Percentiles rank a stretch among this genome's conserved stretches.
Evolutionary conservation across 2,888 invertebrate genomes (phyloP).

Genomic region (Lissonota sp.): DNA sequence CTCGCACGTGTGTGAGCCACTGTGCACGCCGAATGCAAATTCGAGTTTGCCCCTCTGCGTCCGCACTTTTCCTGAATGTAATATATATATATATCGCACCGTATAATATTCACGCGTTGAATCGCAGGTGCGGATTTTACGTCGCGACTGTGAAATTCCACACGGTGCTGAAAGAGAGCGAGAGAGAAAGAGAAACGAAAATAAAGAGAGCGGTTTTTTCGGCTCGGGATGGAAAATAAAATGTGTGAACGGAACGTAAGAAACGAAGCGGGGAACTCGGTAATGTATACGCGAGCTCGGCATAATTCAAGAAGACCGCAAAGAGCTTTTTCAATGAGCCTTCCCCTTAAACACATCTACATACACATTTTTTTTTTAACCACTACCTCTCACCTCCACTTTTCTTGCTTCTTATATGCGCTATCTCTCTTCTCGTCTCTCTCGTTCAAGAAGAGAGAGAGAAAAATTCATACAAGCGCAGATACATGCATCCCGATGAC

Average conservation of each 20-base stretch:
- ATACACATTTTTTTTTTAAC: conserved; percentile 14
- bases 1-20: conserved; percentile 52
- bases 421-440: background rate
- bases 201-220: conserved; percentile 34
- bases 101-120: conserved; percentile 59
- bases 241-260: conserved; percentile 46
- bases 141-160: conserved; percentile 30
- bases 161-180: conserved; percentile 18
- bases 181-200: conserved; percentile 22
- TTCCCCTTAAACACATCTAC: conserved; percentile 23
- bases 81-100: conserved; percentile 12
- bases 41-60: conserved; percentile 13
- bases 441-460: conserved; percentile 2
- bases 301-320: conserved; percentile 60
- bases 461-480: conserved; percentile 50
- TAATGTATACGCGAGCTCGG: conserved; percentile 46
- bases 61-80: background rate
- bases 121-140: conserved; percentile 60
- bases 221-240: background rate
- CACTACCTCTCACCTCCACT: background rate
- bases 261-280: conserved; percentile 32
- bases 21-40: conserved; percentile 54
- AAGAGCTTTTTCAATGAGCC: conserved; percentile 66
- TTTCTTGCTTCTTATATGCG: background rate
- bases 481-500: conserved; percentile 38